These are phyloP conservation scores for Pangasius mekongensis DNA, from an alignment of 2,797 vertebrate genomes.

Conservation along the genomic window DNA sequence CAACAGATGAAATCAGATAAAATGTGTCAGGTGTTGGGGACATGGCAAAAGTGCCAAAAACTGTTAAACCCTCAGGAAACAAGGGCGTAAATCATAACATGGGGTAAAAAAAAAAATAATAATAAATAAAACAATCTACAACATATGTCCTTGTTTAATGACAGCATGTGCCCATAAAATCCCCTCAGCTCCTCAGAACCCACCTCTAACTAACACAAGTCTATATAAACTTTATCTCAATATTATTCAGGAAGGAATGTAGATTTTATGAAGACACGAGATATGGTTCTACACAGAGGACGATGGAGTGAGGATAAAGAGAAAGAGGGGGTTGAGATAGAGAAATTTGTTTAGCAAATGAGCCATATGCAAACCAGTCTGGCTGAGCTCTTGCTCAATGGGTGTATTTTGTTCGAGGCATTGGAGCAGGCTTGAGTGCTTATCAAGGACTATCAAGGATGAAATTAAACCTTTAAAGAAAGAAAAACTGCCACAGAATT, in stretches of 20 bases:
- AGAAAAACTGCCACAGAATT: conserved; percentile 30
- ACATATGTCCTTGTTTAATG: neutral
- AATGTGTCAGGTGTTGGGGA: neutral
- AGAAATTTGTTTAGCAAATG: conserved; percentile 91
- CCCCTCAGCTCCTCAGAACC: neutral
- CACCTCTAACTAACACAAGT: neutral
- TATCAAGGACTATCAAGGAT: conserved; percentile 44
- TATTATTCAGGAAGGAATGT: neutral
- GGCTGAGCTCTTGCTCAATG: conserved; percentile 47
- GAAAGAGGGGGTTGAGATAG: conserved; percentile 45
- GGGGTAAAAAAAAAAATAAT: neutral
- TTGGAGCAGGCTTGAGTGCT: conserved; percentile 45
- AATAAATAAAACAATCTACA: neutral
- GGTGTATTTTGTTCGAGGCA: conserved; percentile 45
- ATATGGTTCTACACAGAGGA: neutral
- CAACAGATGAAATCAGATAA: neutral
- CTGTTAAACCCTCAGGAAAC: conserved; percentile 48
- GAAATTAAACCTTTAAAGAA: conserved; percentile 31
- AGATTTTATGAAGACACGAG: conserved; percentile 34
- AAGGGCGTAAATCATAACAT: conserved; percentile 5
- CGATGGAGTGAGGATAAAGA: conserved; percentile 13
- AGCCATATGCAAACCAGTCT: conserved; percentile 83
- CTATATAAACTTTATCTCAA: neutral
- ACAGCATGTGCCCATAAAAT: neutral
- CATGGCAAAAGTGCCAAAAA: conserved; percentile 33